Evolutionary conservation across 1,140 invertebrate genomes (phyloP).

Genomic region (Lasioglossum baleicum): DNA sequence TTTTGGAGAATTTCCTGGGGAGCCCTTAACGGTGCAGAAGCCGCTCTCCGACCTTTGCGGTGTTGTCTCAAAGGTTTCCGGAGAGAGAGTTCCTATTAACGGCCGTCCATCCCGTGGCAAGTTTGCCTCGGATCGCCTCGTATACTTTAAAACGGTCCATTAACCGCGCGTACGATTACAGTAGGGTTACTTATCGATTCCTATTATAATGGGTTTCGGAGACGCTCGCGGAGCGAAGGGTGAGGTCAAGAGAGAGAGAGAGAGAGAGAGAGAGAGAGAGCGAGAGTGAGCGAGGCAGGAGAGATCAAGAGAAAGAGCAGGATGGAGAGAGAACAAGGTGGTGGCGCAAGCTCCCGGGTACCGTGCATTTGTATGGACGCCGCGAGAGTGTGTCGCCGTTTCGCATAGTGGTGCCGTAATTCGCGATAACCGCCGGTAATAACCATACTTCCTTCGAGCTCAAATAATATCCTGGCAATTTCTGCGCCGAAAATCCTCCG

Average conservation of each 20-base stretch:
- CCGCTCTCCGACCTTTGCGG: background rate
- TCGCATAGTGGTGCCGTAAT: constrained; percentile 68
- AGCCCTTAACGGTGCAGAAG: background rate
- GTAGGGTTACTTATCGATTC: constrained; percentile 76
- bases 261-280: background rate
- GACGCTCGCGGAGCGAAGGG: background rate
- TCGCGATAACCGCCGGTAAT: constrained; percentile 75
- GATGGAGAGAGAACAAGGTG: background rate
- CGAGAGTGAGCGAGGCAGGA: too few relatives aligned
- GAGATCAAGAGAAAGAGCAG: background rate
- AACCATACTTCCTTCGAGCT: constrained; percentile 70
- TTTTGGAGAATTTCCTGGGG: too few relatives aligned
- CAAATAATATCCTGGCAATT: constrained; percentile 73
- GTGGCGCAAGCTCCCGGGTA: background rate
- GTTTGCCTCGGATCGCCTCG: constrained; percentile 34
- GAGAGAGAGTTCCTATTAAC: constrained; percentile 16
- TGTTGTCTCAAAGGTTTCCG: background rate
- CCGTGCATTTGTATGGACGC: constrained; percentile 37
- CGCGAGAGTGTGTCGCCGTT: constrained; percentile 39
- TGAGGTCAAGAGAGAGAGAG: too few relatives aligned
- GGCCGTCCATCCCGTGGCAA: constrained; percentile 7
- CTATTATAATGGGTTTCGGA: constrained; percentile 66
- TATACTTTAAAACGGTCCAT: constrained; percentile 70
- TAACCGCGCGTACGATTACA: constrained; percentile 71
- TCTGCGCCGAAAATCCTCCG: constrained; percentile 53